phyloP scores from a whole-genome alignment of 2,113 vertebrate genomes.

The Lepus europaeus region DNA sequence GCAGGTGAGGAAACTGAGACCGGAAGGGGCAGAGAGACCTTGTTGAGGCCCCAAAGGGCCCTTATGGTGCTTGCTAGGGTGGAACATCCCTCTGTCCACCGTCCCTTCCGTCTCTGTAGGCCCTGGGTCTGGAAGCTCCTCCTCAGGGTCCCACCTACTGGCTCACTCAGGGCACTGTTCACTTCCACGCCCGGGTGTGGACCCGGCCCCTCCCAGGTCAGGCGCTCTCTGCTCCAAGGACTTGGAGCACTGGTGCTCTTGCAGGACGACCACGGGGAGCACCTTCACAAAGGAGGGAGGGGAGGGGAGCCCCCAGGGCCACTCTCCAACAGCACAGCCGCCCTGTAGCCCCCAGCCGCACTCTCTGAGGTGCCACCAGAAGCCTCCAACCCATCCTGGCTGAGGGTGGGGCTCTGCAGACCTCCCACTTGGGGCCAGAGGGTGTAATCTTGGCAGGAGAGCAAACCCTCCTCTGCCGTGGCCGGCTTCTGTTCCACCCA shows the following conservation, averaged over 20 bases:
- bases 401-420: constrained; percentile 56
- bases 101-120: neutral
- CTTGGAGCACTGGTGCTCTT: neutral
- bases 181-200: neutral
- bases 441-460: constrained; percentile 76
- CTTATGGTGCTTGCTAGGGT: neutral
- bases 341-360: neutral
- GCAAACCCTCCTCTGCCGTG: constrained; percentile 69
- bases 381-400: neutral
- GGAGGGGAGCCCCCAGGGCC: neutral
- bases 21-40: neutral
- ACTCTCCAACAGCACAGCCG: neutral
- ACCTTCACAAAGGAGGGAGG: neutral
- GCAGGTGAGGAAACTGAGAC: constrained; percentile 65
- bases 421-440: constrained; percentile 77
- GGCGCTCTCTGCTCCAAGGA: constrained; percentile 17
- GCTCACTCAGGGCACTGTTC: constrained; percentile 10
- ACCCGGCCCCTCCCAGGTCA: neutral
- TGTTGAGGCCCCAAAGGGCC: neutral
- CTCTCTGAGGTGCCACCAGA: constrained; percentile 21
- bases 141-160: neutral
- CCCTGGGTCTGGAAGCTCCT: neutral
- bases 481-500: constrained; percentile 77
- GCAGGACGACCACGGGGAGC: neutral
- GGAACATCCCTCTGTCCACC: neutral